Percentiles rank a stretch among this genome's conserved stretches.
phyloP scores from a whole-genome alignment of 2,113 vertebrate species.

The Petaurus breviceps region DNA sequence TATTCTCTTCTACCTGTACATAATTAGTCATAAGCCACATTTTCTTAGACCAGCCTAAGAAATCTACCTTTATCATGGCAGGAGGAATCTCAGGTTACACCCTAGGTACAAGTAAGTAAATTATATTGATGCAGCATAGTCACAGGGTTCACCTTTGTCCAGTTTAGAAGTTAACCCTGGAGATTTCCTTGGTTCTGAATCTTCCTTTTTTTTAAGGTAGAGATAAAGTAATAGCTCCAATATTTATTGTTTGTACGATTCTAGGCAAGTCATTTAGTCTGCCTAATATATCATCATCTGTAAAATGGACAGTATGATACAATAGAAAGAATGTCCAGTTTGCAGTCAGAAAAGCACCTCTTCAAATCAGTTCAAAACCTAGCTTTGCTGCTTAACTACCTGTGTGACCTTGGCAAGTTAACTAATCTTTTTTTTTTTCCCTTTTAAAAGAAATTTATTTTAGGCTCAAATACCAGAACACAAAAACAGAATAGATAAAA shows the following conservation, averaged over 20 bases:
- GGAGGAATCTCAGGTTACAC: neutral
- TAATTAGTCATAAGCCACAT: neutral
- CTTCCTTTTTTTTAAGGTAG: neutral
- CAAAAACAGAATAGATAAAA: no score
- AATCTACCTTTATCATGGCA: neutral
- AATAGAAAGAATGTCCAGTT: neutral
- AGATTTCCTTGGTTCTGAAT: neutral
- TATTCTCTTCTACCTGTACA: neutral
- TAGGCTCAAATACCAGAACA: no score
- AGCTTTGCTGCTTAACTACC: neutral
- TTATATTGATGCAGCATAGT: neutral
- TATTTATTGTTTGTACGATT: neutral
- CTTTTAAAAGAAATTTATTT: no score
- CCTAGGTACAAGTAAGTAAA: neutral
- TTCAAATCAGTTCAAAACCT: neutral
- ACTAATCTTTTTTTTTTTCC: neutral
- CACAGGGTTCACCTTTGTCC: neutral
- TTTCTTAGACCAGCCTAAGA: neutral
- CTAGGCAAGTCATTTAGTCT: neutral
- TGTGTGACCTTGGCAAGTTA: neutral
- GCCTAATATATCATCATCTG: neutral
- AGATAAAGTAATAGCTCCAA: neutral
- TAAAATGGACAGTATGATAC: neutral
- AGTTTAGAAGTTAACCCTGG: neutral
- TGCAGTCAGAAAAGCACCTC: neutral